Percentiles rank a stretch among this genome's conserved stretches.
These are phyloP conservation scores for Tanypteryx hageni DNA, from an alignment of 2,888 invertebrate species.

Conservation along the genomic window DNA sequence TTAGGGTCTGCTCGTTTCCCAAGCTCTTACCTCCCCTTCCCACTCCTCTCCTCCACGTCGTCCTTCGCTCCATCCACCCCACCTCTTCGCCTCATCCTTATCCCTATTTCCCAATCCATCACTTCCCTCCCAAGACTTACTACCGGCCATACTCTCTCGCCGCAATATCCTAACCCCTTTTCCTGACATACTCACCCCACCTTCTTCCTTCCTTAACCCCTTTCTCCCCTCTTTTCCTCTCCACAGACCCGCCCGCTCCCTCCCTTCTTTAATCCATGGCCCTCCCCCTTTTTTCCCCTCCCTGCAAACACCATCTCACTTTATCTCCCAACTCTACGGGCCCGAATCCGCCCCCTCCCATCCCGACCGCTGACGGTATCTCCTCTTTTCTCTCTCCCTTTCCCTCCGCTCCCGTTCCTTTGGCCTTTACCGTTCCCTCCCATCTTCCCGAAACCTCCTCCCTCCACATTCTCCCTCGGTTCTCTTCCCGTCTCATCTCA, in stretches of 20 bases:
- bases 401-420: background rate
- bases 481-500: background rate
- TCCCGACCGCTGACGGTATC: background rate
- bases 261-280: background rate
- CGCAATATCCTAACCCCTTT: background rate
- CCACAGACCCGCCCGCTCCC: background rate
- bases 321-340: background rate
- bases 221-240: background rate
- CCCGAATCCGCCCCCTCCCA: background rate
- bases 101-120: background rate
- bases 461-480: background rate
- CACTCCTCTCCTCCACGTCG: background rate
- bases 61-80: background rate
- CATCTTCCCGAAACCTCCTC: background rate
- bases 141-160: background rate
- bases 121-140: background rate
- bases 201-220: too few relatives aligned
- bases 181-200: background rate
- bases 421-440: background rate
- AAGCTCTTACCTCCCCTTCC: background rate
- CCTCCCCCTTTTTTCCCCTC: background rate
- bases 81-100: background rate
- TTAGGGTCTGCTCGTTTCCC: background rate
- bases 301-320: background rate
- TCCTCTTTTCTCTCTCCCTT: background rate